These are phyloP conservation scores for Pipistrellus kuhlii DNA, from an alignment of 2,797 vertebrate genomes.

Conservation along the genomic window DNA sequence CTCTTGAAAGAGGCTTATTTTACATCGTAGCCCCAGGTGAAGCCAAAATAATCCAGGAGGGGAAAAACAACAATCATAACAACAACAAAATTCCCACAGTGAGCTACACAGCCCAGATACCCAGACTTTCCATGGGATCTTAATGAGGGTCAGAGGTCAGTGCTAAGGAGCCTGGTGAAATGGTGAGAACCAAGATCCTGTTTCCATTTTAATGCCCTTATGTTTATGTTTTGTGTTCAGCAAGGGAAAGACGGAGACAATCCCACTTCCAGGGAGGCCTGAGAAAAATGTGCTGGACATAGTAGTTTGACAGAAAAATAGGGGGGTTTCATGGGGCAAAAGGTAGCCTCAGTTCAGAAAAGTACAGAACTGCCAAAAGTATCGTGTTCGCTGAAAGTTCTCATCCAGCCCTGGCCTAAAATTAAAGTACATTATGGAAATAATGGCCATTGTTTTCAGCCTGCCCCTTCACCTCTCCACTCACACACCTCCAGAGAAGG, in stretches of 20 bases:
- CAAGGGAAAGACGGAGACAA: slow-evolving; percentile 88
- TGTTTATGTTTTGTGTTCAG: slow-evolving; percentile 88
- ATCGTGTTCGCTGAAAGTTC: slow-evolving; percentile 70
- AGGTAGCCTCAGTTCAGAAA: slow-evolving; percentile 83
- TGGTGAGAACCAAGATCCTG: slow-evolving; percentile 89
- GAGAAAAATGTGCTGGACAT: slow-evolving; percentile 83
- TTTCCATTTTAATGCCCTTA: slow-evolving; percentile 89
- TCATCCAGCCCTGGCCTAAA: slow-evolving; percentile 73
- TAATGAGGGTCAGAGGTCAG: slow-evolving; percentile 90
- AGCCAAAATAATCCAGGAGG: slow-evolving; percentile 81
- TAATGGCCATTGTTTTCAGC: slow-evolving; percentile 67
- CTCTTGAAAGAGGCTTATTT: slow-evolving; percentile 66
- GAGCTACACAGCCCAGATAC: slow-evolving; percentile 82
- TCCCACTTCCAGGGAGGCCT: slow-evolving; percentile 86
- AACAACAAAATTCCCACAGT: slow-evolving; percentile 87
- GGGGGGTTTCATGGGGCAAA: slow-evolving; percentile 72
- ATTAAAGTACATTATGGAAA: slow-evolving; percentile 72
- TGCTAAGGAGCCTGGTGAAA: slow-evolving; percentile 89
- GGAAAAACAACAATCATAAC: slow-evolving; percentile 84
- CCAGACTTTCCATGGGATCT: slow-evolving; percentile 86
- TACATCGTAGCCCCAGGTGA: slow-evolving; percentile 76
- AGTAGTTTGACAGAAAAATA: slow-evolving; percentile 86
- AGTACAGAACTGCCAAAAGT: slow-evolving; percentile 69
- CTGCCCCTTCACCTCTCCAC: slow-evolving; percentile 72
- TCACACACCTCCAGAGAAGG: slow-evolving; percentile 61